A percentile compares a stretch with the other conserved stretches of the same genome.
phyloP scores from a whole-genome alignment of 37 sponge, comb jelly and placozoan species.

The Dysidea cf. avara region DNA sequence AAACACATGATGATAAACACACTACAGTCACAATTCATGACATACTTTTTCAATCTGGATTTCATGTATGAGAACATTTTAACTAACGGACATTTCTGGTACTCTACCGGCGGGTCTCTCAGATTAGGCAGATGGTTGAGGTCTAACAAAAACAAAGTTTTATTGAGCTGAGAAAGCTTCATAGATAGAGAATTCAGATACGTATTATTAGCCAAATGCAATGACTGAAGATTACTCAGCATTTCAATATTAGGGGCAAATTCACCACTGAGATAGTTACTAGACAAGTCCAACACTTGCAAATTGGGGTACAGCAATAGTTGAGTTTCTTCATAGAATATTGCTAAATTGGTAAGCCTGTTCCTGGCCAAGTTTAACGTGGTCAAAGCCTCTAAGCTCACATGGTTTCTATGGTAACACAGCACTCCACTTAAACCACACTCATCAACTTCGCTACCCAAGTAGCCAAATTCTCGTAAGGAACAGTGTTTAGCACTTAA shows the following conservation, averaged over 20 bases:
- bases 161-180: conserved; percentile 70
- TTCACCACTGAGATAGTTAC: conserved; percentile 47
- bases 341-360: conserved; percentile 39
- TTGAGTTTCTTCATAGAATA: too few species aligned
- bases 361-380: conserved; percentile 49
- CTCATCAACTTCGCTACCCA: too few species aligned
- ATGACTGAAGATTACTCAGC: conserved; percentile 53
- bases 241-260: conserved; percentile 67
- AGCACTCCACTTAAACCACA: too few species aligned
- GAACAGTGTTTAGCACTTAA: conserved; percentile 27
- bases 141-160: conserved; percentile 31
- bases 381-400: conserved; percentile 15
- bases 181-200: conserved; percentile 49
- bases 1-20: conserved; percentile 30
- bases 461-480: conserved; percentile 46
- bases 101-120: conserved; percentile 65
- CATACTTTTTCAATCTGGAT: conserved; percentile 74
- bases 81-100: conserved; percentile 22
- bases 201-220: conserved; percentile 44
- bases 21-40: too few species aligned
- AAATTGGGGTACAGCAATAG: conserved; percentile 74
- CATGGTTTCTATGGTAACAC: conserved; percentile 64
- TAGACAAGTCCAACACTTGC: conserved; percentile 47
- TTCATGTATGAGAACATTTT: conserved; percentile 76
- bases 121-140: conserved; percentile 50